A percentile compares a stretch with the other conserved stretches of the same genome.
Evolutionary conservation across 2,113 vertebrate genomes (phyloP).

Genomic region (Carollia perspicillata): DNA sequence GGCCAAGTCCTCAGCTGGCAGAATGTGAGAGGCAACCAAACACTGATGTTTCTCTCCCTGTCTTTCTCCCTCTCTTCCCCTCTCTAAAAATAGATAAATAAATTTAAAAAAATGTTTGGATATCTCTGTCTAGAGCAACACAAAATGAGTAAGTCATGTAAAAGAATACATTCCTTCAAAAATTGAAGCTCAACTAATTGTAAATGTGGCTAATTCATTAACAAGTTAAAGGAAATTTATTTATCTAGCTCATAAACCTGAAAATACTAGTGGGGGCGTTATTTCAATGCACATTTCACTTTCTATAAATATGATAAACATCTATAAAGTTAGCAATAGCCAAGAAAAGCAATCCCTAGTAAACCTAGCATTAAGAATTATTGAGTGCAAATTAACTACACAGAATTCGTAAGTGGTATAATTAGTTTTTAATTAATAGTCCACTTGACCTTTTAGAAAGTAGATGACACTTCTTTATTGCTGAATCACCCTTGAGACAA

Average conservation of each 20-base stretch:
- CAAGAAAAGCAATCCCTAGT: not conserved
- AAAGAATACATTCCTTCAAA: not conserved
- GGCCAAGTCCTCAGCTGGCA: too few relatives aligned
- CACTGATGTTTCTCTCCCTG: too few relatives aligned
- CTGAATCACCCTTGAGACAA: not conserved
- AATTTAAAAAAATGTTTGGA: too few relatives aligned
- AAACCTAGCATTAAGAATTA: conserved; percentile 37
- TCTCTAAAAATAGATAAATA: too few relatives aligned
- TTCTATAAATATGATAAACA: not conserved
- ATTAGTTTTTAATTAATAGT: conserved; percentile 60
- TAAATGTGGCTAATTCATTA: not conserved
- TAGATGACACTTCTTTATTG: not conserved
- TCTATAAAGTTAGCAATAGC: not conserved
- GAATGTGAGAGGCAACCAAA: too few relatives aligned
- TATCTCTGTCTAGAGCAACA: not conserved
- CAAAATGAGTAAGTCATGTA: conserved; percentile 23
- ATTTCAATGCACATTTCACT: not conserved
- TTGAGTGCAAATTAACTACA: conserved; percentile 1
- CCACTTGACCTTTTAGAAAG: conserved; percentile 47
- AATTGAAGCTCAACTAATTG: not conserved
- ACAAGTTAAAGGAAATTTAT: not conserved
- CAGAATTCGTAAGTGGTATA: not conserved
- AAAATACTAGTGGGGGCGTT: not conserved
- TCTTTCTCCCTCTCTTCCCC: too few relatives aligned
- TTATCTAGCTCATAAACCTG: not conserved